Conservation (phyloP, 2,797 vertebrate genomes). For the Podarcis siculus region DNA sequence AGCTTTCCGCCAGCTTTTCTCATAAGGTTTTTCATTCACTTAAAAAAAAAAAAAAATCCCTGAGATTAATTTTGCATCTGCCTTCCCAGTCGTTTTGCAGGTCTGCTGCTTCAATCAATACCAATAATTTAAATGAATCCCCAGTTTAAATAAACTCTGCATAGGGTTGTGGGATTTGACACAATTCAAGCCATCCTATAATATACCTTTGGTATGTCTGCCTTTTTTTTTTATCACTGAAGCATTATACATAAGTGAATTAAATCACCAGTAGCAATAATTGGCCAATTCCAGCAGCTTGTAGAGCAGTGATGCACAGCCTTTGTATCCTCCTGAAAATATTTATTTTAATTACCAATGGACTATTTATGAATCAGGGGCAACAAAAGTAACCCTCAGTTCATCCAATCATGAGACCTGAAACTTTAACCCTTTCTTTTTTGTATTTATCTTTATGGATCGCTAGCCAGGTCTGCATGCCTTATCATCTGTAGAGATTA, state of each 20-base stretch:
- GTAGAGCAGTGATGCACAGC: constrained; percentile 8
- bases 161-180: constrained; percentile 28
- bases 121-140: constrained; percentile 56
- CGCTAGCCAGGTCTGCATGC: constrained; percentile 19
- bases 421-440: neutral
- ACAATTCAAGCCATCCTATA: constrained; percentile 45
- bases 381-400: constrained; percentile 35
- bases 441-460: constrained; percentile 35
- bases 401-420: neutral
- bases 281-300: constrained; percentile 14
- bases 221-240: constrained; percentile 32
- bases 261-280: constrained; percentile 32
- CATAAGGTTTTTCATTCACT: constrained; percentile 44
- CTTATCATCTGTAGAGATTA: neutral
- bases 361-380: constrained; percentile 46
- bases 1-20: constrained; percentile 38
- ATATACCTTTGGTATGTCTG: constrained; percentile 16
- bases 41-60: constrained; percentile 33
- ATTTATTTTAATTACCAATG: constrained; percentile 60
- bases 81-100: constrained; percentile 33
- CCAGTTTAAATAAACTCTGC: constrained; percentile 18
- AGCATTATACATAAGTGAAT: constrained; percentile 44
- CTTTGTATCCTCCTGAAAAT: constrained; percentile 58
- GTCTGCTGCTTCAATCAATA: constrained; percentile 52
- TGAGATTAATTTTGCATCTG: constrained; percentile 57